These are phyloP conservation scores for Aphodius granarius DNA, from an alignment of 2,888 invertebrate species.

Conservation along the genomic window DNA sequence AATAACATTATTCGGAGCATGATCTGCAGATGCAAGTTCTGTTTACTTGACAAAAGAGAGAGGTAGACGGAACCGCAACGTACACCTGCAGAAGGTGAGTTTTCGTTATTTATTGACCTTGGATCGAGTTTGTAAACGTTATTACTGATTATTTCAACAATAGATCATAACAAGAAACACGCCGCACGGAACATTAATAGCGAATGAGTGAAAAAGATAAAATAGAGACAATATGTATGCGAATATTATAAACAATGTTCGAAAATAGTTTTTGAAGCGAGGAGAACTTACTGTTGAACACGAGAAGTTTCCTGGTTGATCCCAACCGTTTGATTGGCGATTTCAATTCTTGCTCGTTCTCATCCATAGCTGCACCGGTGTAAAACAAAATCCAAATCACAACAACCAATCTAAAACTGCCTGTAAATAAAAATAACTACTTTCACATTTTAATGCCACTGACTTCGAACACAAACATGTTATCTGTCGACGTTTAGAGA, in stretches of 20 bases:
- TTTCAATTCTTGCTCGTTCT: conserved; percentile 74
- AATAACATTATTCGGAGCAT: not conserved
- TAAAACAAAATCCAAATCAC: conserved; percentile 29
- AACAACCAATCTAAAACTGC: conserved; percentile 33
- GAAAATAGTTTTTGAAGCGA: conserved; percentile 24
- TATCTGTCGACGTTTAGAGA: not conserved
- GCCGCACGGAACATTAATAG: not conserved
- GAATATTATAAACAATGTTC: conserved; percentile 22
- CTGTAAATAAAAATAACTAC: conserved; percentile 37
- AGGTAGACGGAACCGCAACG: conserved; percentile 17
- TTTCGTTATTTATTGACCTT: conserved; percentile 26
- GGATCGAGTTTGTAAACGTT: conserved; percentile 15
- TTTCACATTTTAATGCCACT: conserved; percentile 36
- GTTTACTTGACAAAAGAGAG: conserved; percentile 16
- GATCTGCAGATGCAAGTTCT: conserved; percentile 13
- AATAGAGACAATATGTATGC: conserved; percentile 19
- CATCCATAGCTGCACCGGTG: conserved; percentile 61
- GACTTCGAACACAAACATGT: conserved; percentile 25
- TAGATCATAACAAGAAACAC: conserved; percentile 5
- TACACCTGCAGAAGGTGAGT: conserved; percentile 24
- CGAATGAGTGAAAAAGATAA: not conserved
- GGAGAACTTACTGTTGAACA: conserved; percentile 73
- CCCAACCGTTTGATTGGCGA: conserved; percentile 80
- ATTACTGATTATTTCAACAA: not conserved
- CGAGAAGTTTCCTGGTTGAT: conserved; percentile 77